These are phyloP conservation scores for Drosophila mimica DNA, from an alignment of 2,888 invertebrate genomes.

Conservation along the genomic window DNA sequence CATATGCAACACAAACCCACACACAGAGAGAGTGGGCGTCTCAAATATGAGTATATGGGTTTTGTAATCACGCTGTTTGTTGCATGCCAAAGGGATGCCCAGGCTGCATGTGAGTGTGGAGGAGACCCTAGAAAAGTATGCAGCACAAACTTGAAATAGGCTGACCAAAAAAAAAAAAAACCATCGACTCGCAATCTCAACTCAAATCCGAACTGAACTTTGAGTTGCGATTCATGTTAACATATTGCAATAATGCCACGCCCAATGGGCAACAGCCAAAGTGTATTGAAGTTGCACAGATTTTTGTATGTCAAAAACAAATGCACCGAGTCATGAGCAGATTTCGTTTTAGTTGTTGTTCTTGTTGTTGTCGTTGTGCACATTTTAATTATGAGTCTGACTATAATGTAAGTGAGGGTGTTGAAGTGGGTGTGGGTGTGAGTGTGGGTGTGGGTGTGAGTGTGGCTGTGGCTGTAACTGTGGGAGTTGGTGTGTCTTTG, in stretches of 20 bases:
- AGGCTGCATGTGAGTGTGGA: background rate
- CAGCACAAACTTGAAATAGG: conserved; percentile 38
- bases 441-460: conserved; percentile 2
- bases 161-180: conserved; percentile 41
- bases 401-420: conserved; percentile 40
- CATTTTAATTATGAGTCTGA: conserved; percentile 61
- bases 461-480: background rate
- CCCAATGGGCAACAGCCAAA: conserved; percentile 20
- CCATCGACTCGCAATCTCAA: conserved; percentile 20
- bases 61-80: conserved; percentile 28
- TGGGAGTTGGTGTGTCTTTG: conserved; percentile 15
- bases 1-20: conserved; percentile 50
- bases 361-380: conserved; percentile 38
- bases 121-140: conserved; percentile 6
- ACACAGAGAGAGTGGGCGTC: conserved; percentile 9
- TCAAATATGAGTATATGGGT: conserved; percentile 11
- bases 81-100: conserved; percentile 22
- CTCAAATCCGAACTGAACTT: conserved; percentile 10
- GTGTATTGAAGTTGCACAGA: conserved; percentile 31
- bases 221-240: conserved; percentile 13
- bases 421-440: conserved; percentile 6
- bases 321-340: conserved; percentile 29
- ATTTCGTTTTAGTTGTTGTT: conserved; percentile 2
- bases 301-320: conserved; percentile 28
- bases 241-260: conserved; percentile 24